Conservation (phyloP, 1,140 invertebrate species). For the Harpegnathos saltator region DNA sequence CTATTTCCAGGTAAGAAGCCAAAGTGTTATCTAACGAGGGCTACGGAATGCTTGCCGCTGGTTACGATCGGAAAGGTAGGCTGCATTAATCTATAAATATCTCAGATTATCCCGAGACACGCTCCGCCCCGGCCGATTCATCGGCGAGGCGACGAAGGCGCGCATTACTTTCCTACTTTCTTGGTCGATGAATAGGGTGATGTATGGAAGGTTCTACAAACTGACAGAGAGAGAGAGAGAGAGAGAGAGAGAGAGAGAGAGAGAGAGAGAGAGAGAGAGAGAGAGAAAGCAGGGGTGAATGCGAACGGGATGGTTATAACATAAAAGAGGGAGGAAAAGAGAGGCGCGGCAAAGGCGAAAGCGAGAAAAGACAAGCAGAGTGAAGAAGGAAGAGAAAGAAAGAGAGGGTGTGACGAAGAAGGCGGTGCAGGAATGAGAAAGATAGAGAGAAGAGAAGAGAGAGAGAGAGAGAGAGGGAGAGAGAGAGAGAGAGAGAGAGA, state of each 20-base stretch:
- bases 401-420: conserved; percentile 32
- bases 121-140: conserved; percentile 57
- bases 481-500: conserved; percentile 61
- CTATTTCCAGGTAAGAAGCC: conserved; percentile 70
- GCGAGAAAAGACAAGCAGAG: conserved; percentile 3
- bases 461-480: conserved; percentile 69
- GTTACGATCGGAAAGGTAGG: conserved; percentile 62
- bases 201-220: conserved; percentile 66
- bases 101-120: conserved; percentile 55
- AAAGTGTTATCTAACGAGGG: background rate
- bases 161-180: conserved; percentile 67
- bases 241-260: conserved; percentile 31
- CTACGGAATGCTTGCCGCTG: conserved; percentile 1
- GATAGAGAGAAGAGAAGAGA: conserved; percentile 68
- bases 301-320: conserved; percentile 26
- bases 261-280: conserved; percentile 63
- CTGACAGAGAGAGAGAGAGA: conserved; percentile 64
- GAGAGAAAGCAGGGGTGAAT: conserved; percentile 1
- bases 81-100: conserved; percentile 71
- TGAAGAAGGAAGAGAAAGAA: conserved; percentile 21
- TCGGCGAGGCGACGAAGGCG: conserved; percentile 62
- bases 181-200: conserved; percentile 69
- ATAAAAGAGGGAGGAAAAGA: conserved; percentile 51
- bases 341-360: conserved; percentile 63
- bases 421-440: conserved; percentile 51